phyloP scores from a whole-genome alignment of 2,888 invertebrate genomes.

The Athalia rosae region DNA sequence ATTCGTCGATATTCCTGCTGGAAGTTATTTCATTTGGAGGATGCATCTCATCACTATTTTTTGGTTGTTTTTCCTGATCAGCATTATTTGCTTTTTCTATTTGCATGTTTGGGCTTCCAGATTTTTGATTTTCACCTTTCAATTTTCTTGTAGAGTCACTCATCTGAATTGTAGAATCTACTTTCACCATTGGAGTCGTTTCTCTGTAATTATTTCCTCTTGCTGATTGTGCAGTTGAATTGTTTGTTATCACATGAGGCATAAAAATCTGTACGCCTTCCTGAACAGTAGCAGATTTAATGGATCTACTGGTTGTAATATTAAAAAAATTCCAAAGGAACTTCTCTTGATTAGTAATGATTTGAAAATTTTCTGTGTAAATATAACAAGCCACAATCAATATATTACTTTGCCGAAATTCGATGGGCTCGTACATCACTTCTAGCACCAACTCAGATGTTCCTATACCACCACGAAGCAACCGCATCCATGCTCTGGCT shows the following conservation, averaged over 20 bases:
- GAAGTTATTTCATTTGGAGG: not conserved
- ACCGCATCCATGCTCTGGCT: slow-evolving; percentile 7
- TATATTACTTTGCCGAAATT: not conserved
- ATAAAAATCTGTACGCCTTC: not conserved
- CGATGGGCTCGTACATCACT: not conserved
- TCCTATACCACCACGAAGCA: slow-evolving; percentile 16
- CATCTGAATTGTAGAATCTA: not conserved
- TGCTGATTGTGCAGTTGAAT: not conserved
- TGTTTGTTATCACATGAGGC: not conserved
- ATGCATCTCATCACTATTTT: not conserved
- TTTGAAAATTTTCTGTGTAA: not conserved
- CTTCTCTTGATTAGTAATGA: not conserved
- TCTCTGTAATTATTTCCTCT: not conserved
- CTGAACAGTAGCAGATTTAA: not conserved
- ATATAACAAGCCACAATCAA: slow-evolving; percentile 18
- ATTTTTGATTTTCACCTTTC: not conserved
- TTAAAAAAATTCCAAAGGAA: not conserved
- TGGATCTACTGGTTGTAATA: not conserved
- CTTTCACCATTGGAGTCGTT: not conserved
- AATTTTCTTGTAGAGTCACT: not conserved
- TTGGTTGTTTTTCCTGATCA: not conserved
- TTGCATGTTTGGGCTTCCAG: not conserved
- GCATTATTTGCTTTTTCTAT: not conserved
- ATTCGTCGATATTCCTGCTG: not conserved
- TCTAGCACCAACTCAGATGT: not conserved